Percentiles rank a stretch among this genome's conserved stretches.
These are phyloP conservation scores for Diplazon laetatorius DNA, from an alignment of 2,888 invertebrate species.

Conservation along the genomic window DNA sequence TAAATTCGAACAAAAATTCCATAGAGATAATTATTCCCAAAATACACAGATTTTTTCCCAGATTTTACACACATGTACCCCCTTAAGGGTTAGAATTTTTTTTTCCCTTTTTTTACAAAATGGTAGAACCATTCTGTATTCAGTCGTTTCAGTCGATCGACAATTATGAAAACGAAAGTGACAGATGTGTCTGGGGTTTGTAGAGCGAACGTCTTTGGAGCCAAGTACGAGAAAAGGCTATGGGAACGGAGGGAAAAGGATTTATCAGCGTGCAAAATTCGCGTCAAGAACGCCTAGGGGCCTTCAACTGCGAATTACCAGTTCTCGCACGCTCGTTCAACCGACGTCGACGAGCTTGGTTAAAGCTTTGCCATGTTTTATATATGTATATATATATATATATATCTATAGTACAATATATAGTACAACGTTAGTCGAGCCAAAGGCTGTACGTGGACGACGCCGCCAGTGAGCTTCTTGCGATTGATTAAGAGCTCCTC, in stretches of 20 bases:
- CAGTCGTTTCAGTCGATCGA: no score
- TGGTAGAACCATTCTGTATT: no score
- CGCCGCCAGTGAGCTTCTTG: conserved; percentile 25
- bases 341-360: conserved; percentile 31
- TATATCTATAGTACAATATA: conserved; percentile 39
- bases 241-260: conserved; percentile 29
- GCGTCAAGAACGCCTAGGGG: conserved; percentile 49
- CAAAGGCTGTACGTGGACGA: conserved; percentile 3
- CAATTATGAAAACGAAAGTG: no score
- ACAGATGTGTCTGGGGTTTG: no score
- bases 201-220: background rate
- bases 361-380: conserved; percentile 14
- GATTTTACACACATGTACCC: no score
- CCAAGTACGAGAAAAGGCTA: background rate
- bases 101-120: no score
- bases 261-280: conserved; percentile 47
- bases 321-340: conserved; percentile 53
- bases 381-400: conserved; percentile 32
- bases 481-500: conserved; percentile 61
- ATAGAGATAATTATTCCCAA: background rate
- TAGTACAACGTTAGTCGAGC: conserved; percentile 38
- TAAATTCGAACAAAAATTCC: background rate
- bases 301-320: conserved; percentile 56
- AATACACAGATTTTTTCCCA: no score
- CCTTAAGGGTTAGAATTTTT: no score